Percentiles rank a stretch among this genome's conserved stretches.
phyloP scores from a whole-genome alignment of 1,140 invertebrate genomes.

The Streblospio benedicti region DNA sequence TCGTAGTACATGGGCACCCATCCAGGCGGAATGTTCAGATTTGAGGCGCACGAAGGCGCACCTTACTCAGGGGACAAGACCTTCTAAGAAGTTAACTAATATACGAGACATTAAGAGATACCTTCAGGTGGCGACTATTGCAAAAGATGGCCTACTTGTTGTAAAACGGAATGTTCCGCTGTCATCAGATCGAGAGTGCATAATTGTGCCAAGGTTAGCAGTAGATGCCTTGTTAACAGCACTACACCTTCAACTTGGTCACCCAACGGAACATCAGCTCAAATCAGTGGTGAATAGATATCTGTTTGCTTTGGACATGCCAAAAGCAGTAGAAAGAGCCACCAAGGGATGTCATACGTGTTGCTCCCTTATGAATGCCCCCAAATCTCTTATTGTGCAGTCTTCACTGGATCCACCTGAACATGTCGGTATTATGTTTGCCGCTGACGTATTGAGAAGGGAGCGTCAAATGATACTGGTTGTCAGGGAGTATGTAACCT shows the following conservation, averaged over 20 bases:
- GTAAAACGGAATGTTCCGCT: not conserved
- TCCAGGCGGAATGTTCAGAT: not conserved
- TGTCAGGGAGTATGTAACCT: not conserved
- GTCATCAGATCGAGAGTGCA: not conserved
- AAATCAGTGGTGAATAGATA: not conserved
- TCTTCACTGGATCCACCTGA: slow-evolving; percentile 13
- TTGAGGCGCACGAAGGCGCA: not conserved
- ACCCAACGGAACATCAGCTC: not conserved
- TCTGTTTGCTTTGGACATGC: not conserved
- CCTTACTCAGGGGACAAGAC: not conserved
- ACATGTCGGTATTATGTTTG: slow-evolving; percentile 15
- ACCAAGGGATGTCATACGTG: not conserved
- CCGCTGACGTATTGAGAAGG: slow-evolving; percentile 12
- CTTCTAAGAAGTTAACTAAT: not conserved
- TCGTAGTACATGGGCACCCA: too few relatives aligned
- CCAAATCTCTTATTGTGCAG: slow-evolving; percentile 2
- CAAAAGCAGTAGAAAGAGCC: not conserved
- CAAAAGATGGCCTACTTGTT: not conserved
- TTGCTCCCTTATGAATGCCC: not conserved
- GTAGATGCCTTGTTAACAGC: too few relatives aligned
- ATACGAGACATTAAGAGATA: not conserved
- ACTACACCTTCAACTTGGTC: not conserved
- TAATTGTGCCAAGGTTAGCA: not conserved
- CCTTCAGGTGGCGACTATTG: not conserved
- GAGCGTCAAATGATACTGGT: not conserved